Evolutionary conservation across 2,888 invertebrate genomes (phyloP).

Genomic region (Polymixis lichenea): DNA sequence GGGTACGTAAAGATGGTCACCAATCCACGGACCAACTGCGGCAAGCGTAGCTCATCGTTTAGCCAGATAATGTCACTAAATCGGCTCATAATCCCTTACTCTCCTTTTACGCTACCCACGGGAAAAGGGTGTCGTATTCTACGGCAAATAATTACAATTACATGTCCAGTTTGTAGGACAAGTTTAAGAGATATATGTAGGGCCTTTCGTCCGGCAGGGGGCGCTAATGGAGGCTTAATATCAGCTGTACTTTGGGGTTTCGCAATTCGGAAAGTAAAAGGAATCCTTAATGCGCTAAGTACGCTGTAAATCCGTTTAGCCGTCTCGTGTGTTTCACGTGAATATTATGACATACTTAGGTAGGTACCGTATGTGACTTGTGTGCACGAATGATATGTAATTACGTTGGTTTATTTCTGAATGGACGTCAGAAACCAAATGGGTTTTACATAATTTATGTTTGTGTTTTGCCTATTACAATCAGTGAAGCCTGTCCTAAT

Average conservation of each 20-base stretch:
- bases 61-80: not conserved
- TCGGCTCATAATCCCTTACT: constrained; percentile 7
- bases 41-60: no score
- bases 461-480: constrained; percentile 1
- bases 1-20: no score
- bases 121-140: constrained; percentile 27
- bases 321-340: constrained; percentile 43
- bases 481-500: not conserved
- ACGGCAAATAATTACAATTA: constrained; percentile 46
- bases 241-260: constrained; percentile 53
- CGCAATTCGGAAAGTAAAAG: constrained; percentile 60
- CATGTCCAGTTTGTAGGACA: constrained; percentile 45
- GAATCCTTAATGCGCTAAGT: constrained; percentile 65
- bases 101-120: not conserved
- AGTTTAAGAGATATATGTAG: constrained; percentile 47
- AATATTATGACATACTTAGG: constrained; percentile 41
- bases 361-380: not conserved
- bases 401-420: not conserved
- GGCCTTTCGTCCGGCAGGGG: constrained; percentile 28
- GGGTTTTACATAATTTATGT: constrained; percentile 13
- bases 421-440: constrained; percentile 5
- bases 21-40: no score
- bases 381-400: not conserved
- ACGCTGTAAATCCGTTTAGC: constrained; percentile 58
- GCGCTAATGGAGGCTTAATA: constrained; percentile 61